Conservation (phyloP, 2,888 invertebrate species). For the Agapostemon virescens region DNA sequence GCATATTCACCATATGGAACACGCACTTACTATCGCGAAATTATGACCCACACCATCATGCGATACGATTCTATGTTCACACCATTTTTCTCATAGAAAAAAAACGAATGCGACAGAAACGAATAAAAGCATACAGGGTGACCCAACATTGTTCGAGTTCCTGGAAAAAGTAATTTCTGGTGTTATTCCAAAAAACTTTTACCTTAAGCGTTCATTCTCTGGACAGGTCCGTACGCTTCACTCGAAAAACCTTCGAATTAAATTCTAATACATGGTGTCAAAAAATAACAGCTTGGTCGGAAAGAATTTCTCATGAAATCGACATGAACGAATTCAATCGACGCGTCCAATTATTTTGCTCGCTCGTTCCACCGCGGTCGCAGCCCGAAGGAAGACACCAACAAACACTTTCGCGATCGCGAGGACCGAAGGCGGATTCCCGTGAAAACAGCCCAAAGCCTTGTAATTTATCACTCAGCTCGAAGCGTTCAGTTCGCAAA, state of each 20-base stretch:
- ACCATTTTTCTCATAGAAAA: not conserved
- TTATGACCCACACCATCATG: not conserved
- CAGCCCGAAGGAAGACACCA: not conserved
- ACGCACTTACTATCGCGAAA: not conserved
- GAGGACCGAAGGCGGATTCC: not conserved
- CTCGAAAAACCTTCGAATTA: not conserved
- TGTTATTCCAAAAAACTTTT: too few species aligned
- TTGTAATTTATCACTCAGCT: slow-evolving; percentile 12
- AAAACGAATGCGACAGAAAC: not conserved
- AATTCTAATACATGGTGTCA: not conserved
- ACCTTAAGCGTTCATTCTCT: not conserved
- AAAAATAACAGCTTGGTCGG: not conserved
- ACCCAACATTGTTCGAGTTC: too few species aligned
- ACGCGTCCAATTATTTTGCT: not conserved
- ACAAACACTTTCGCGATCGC: slow-evolving; percentile 26
- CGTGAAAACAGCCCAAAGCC: slow-evolving; percentile 7
- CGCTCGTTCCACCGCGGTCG: not conserved
- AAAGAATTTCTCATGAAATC: not conserved
- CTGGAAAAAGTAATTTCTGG: too few species aligned
- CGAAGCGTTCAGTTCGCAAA: not conserved
- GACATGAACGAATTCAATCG: not conserved
- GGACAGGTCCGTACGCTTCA: not conserved
- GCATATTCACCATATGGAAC: not conserved
- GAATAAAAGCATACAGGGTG: not conserved
- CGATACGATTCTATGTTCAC: not conserved